Evolutionary conservation across 2,888 invertebrate species (phyloP).

Genomic region (Ophion ventricosus): DNA sequence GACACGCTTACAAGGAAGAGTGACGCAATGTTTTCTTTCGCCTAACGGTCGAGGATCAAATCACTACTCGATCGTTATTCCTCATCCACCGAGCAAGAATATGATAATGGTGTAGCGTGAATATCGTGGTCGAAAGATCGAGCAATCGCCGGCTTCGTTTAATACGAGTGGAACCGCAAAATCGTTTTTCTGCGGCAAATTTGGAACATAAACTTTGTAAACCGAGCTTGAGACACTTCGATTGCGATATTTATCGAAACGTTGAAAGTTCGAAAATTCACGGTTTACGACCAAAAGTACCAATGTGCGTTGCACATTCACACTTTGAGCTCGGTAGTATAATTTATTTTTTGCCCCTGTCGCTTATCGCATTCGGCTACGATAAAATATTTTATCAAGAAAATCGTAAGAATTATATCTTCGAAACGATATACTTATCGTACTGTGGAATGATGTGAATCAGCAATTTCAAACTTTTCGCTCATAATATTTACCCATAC

Average conservation of each 20-base stretch:
- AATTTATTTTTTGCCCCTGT: background rate
- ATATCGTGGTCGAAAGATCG: background rate
- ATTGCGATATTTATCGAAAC: background rate
- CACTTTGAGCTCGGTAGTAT: background rate
- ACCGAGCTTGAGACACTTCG: background rate
- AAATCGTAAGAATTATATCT: background rate
- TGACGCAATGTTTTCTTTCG: constrained; percentile 25
- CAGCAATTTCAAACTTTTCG: background rate
- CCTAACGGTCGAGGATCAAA: constrained; percentile 16
- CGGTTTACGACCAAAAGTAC: background rate
- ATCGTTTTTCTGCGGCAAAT: background rate
- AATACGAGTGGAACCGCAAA: background rate
- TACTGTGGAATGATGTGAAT: background rate
- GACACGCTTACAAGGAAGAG: background rate
- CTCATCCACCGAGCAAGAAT: constrained; percentile 11
- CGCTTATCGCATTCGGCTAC: background rate
- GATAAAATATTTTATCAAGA: background rate
- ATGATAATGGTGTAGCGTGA: constrained; percentile 3
- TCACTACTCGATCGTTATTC: constrained; percentile 16
- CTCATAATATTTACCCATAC: background rate
- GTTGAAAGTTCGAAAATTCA: background rate
- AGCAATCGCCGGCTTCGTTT: background rate
- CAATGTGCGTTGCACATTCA: background rate
- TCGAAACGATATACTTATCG: background rate
- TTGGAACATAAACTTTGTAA: background rate